Evolutionary conservation across 2,113 vertebrate genomes (phyloP).

Genomic region (Cinclus mexicanus): DNA sequence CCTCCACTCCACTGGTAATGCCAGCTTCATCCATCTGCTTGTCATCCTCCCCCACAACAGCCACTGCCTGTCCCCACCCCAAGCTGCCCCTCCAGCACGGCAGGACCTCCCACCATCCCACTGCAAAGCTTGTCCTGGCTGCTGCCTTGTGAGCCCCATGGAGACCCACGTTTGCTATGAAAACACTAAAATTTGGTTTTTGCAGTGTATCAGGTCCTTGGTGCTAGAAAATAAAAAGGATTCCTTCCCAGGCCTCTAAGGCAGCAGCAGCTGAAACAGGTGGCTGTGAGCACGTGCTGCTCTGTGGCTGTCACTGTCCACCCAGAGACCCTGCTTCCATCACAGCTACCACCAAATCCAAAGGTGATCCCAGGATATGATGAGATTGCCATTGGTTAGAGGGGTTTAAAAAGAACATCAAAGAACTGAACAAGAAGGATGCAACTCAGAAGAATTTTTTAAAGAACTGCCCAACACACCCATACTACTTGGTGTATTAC

Average conservation of each 20-base stretch:
- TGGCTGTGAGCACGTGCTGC: background rate
- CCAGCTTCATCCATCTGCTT: background rate
- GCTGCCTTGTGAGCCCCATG: background rate
- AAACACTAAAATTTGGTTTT: background rate
- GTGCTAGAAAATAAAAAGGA: background rate
- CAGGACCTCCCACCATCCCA: background rate
- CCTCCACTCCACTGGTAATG: background rate
- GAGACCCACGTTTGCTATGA: background rate
- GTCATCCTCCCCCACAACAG: background rate
- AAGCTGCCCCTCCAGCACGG: rapidly evolving
- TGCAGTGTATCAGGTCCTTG: background rate
- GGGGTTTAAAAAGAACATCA: background rate
- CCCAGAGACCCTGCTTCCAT: background rate
- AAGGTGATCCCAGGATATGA: background rate
- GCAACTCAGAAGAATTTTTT: background rate
- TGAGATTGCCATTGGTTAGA: background rate
- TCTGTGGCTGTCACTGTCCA: background rate
- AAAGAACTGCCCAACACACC: background rate
- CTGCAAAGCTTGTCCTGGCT: background rate
- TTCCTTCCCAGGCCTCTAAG: background rate
- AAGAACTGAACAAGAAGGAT: background rate
- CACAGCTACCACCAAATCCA: background rate
- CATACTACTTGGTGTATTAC: background rate
- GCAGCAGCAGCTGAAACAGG: background rate
- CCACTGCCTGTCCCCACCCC: background rate